Evolutionary conservation across 2,797 vertebrate genomes (phyloP).

Genomic region (Aphelocoma californica): DNA sequence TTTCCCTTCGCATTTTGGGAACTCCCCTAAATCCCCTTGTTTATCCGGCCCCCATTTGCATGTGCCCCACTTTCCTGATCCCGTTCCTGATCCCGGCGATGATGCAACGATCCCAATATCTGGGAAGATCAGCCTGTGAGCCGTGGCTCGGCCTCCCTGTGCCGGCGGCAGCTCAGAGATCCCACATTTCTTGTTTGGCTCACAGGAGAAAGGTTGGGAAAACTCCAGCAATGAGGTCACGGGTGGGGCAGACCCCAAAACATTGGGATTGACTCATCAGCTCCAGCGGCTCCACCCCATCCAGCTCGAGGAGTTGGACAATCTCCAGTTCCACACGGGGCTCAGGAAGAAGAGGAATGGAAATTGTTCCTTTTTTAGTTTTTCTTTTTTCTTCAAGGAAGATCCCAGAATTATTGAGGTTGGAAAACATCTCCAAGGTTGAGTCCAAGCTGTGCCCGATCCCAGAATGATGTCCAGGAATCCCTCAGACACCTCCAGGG

Average conservation of each 20-base stretch:
- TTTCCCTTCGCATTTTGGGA: background rate
- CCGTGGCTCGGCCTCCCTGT: background rate
- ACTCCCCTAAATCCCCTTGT: background rate
- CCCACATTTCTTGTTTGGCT: background rate
- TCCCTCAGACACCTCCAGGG: background rate
- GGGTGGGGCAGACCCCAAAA: background rate
- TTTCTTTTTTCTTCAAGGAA: background rate
- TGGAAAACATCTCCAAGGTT: background rate
- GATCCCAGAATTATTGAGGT: fast-evolving
- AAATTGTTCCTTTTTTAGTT: background rate
- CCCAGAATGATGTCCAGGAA: fast-evolving
- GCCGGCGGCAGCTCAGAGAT: background rate
- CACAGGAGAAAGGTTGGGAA: background rate
- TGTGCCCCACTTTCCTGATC: background rate
- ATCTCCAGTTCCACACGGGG: background rate
- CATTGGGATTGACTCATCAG: background rate
- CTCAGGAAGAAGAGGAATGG: background rate
- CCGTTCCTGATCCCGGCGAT: background rate
- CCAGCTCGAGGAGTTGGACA: background rate
- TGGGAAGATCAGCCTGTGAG: background rate
- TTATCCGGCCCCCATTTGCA: background rate
- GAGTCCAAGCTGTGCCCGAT: no score
- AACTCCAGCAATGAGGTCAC: background rate
- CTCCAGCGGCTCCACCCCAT: background rate
- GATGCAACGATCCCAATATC: background rate